phyloP scores from a whole-genome alignment of 2,797 vertebrate species.

The Sphenodon punctatus region DNA sequence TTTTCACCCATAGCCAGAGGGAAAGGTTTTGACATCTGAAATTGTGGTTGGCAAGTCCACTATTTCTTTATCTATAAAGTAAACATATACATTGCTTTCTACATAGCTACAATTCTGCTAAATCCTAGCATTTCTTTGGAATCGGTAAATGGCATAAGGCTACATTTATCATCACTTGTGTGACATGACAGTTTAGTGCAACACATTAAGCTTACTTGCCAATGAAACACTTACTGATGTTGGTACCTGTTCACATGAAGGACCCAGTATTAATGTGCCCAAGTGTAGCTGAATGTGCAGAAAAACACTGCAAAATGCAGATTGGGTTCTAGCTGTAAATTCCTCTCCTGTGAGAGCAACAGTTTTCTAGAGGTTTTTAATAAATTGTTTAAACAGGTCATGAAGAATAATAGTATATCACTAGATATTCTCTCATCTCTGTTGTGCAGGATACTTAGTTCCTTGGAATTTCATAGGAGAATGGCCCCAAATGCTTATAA shows the following conservation, averaged over 20 bases:
- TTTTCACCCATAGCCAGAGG: not conserved
- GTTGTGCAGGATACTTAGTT: not conserved
- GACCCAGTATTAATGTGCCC: too few species aligned
- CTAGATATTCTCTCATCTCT: not conserved
- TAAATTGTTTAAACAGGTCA: not conserved
- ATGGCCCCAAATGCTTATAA: not conserved
- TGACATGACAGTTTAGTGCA: not conserved
- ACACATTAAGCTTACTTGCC: not conserved
- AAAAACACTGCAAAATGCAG: too few species aligned
- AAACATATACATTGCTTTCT: not conserved
- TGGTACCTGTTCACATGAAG: too few species aligned
- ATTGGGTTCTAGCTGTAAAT: too few species aligned
- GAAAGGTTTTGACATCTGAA: not conserved
- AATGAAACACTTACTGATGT: too few species aligned
- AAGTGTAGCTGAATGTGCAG: not conserved
- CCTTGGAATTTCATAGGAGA: not conserved
- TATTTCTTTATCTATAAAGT: not conserved
- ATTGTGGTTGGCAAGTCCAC: not conserved
- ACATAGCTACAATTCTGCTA: not conserved
- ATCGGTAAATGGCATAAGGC: not conserved
- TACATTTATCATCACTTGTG: not conserved
- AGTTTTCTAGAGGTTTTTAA: too few species aligned
- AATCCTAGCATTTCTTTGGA: accelerated
- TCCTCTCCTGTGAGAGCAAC: too few species aligned
- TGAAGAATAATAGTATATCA: not conserved